Conservation (phyloP, 2,113 vertebrate species). For the Hirundichthys speculiger region DNA sequence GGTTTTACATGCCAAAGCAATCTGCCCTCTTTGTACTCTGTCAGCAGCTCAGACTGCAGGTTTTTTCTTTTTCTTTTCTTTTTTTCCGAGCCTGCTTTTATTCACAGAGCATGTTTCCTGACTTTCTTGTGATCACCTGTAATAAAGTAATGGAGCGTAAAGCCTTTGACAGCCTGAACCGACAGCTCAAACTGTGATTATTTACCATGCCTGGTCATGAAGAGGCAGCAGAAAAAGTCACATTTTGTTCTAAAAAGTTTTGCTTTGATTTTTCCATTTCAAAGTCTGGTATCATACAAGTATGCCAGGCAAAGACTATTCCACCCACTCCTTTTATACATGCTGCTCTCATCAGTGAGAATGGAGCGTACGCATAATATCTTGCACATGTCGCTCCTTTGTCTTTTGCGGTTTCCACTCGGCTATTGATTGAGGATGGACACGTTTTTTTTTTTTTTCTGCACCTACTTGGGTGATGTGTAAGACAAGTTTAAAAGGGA, state of each 20-base stretch:
- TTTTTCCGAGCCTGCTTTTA: slow-evolving; percentile 52
- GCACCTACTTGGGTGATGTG: slow-evolving; percentile 72
- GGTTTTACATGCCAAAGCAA: slow-evolving; percentile 71
- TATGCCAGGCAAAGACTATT: slow-evolving; percentile 74
- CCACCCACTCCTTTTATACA: slow-evolving; percentile 72
- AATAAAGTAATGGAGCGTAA: slow-evolving; percentile 50
- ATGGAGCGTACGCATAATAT: slow-evolving; percentile 79
- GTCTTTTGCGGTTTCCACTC: slow-evolving; percentile 80
- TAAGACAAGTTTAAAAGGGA: slow-evolving; percentile 82
- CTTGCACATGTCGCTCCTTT: slow-evolving; percentile 83
- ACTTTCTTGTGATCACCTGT: slow-evolving; percentile 71
- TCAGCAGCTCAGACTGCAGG: slow-evolving; percentile 67
- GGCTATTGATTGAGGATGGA: slow-evolving; percentile 80
- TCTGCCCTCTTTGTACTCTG: slow-evolving; percentile 76
- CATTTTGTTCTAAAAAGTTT: slow-evolving; percentile 70
- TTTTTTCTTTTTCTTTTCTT: too few species aligned
- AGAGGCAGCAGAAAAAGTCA: slow-evolving; percentile 59
- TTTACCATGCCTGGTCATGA: slow-evolving; percentile 58
- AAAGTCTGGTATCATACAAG: slow-evolving; percentile 79
- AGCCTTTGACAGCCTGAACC: slow-evolving; percentile 61
- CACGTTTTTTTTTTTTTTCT: slow-evolving; percentile 43
- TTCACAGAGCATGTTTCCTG: slow-evolving; percentile 47
- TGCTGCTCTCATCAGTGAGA: slow-evolving; percentile 81
- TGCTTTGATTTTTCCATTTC: slow-evolving; percentile 80
- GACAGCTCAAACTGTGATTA: slow-evolving; percentile 71